phyloP scores from a whole-genome alignment of 2,113 vertebrate genomes.

The Tragelaphus imberbis region DNA sequence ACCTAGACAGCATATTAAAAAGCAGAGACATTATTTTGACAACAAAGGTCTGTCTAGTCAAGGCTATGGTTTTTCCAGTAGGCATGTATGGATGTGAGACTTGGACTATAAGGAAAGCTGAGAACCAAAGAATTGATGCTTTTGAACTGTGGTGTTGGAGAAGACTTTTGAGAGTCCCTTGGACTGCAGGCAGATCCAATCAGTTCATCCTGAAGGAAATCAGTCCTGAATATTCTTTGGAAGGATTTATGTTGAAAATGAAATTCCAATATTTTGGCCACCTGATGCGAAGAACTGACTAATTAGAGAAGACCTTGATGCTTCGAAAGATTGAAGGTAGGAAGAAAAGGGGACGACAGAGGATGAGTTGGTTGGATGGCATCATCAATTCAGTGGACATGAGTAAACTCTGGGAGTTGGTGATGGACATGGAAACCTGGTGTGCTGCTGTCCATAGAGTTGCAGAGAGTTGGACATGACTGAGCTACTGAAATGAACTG shows the following conservation, averaged over 20 bases:
- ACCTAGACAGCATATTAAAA: background rate
- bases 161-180: background rate
- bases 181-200: background rate
- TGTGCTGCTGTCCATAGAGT: background rate
- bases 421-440: background rate
- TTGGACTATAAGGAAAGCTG: background rate
- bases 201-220: background rate
- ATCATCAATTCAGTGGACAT: background rate
- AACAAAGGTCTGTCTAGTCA: background rate
- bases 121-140: background rate
- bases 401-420: background rate
- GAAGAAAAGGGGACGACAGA: background rate
- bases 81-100: background rate
- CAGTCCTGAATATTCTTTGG: background rate
- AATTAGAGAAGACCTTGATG: background rate
- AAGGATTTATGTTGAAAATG: background rate
- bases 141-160: background rate
- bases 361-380: background rate
- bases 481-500: background rate
- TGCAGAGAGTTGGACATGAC: background rate
- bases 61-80: background rate
- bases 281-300: background rate
- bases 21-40: background rate
- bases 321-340: background rate
- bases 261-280: background rate